phyloP scores from a whole-genome alignment of 2,113 vertebrate species.

The zebrafish (Danio rerio) region GRCz12tu NC_133189.1:19342501-19343000 shows the following conservation, averaged over 20 bases:
- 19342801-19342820: not conserved
- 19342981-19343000: conserved; percentile 23
- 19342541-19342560: not conserved
- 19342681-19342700: not conserved
- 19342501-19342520: no score
- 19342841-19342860: not conserved
- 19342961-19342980: not conserved
- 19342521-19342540: not conserved
- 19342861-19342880: not conserved
- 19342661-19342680: not conserved
- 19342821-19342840: not conserved
- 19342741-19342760: not conserved
- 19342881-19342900: not conserved
- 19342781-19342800: not conserved
- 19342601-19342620: not conserved
- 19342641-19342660: not conserved
- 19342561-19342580: no score
- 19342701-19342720: not conserved
- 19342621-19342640: not conserved
- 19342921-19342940: conserved; percentile 12
- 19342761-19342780: conserved; percentile 11
- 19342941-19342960: conserved; percentile 27
- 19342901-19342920: not conserved
- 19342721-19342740: not conserved
- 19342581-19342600: no score